A percentile compares a stretch with the other conserved stretches of the same genome.
Conservation (phyloP, 1,140 invertebrate genomes). For the Drosophila ambigua region DNA sequence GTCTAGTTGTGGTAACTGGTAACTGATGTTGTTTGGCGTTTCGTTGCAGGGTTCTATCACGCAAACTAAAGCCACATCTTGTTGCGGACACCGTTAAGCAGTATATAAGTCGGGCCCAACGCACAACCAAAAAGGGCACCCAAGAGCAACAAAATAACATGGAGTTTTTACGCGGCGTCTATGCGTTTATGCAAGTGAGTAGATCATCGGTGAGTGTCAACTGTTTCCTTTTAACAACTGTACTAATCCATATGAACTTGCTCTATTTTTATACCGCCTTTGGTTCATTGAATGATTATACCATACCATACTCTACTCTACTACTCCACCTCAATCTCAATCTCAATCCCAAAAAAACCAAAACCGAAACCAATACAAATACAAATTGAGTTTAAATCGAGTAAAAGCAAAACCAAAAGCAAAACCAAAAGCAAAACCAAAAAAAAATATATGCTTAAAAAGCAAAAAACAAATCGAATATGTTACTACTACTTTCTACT, state of each 20-base stretch:
- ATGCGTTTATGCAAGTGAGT: constrained; percentile 85
- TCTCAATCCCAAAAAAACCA: constrained; percentile 26
- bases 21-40: too few relatives aligned
- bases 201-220: constrained; percentile 84
- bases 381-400: constrained; percentile 32
- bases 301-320: constrained; percentile 60
- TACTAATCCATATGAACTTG: constrained; percentile 84
- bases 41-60: constrained; percentile 71
- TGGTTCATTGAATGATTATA: constrained; percentile 74
- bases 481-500: constrained; percentile 75
- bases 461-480: constrained; percentile 57
- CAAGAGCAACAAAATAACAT: constrained; percentile 84
- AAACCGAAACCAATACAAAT: constrained; percentile 28
- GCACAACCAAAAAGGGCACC: constrained; percentile 77
- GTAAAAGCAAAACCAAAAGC: constrained; percentile 9
- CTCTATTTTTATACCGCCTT: constrained; percentile 81
- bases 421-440: constrained; percentile 36
- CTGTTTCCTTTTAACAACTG: constrained; percentile 79
- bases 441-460: constrained; percentile 25
- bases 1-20: too few relatives aligned
- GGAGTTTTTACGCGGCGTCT: constrained; percentile 84
- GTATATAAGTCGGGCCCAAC: constrained; percentile 83
- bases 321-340: constrained; percentile 49
- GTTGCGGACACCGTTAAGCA: constrained; percentile 83
- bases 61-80: constrained; percentile 83